Percentiles rank a stretch among this genome's conserved stretches.
phyloP scores from a whole-genome alignment of 2,797 vertebrate genomes.

The Ibycter americanus region DNA sequence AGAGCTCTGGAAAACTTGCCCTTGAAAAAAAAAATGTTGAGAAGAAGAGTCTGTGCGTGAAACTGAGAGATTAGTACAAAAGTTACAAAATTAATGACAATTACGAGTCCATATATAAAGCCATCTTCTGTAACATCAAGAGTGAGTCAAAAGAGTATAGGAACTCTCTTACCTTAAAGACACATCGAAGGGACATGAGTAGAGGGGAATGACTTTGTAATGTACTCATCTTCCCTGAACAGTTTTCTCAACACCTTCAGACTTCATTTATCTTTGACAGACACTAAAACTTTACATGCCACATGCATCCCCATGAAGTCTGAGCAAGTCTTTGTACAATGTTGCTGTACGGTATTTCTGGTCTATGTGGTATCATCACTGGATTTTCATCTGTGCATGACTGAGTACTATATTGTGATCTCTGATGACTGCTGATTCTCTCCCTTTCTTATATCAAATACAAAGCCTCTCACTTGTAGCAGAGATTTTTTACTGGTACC shows the following conservation, averaged over 20 bases:
- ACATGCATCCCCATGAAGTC: background rate
- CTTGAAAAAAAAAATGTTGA: accelerated
- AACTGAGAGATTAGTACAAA: background rate
- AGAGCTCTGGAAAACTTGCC: background rate
- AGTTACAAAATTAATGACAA: background rate
- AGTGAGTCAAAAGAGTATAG: background rate
- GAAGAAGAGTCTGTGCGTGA: background rate
- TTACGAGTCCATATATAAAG: background rate
- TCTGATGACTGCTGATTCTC: background rate
- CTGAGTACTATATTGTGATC: background rate
- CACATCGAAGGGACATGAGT: accelerated
- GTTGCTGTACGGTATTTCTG: background rate
- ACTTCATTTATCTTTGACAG: background rate
- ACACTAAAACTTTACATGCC: background rate
- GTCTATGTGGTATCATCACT: background rate
- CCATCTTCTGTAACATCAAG: background rate
- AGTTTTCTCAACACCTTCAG: background rate
- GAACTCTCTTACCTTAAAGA: background rate
- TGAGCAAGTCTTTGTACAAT: background rate
- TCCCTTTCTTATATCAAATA: background rate
- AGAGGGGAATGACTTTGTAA: background rate
- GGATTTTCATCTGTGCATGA: background rate
- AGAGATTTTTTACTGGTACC: background rate
- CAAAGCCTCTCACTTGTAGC: background rate
- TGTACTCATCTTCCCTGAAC: background rate